A percentile compares a stretch with the other conserved stretches of the same genome.
phyloP scores from a whole-genome alignment of 2,797 vertebrate species.

The Hyperoplus lanceolatus region DNA sequence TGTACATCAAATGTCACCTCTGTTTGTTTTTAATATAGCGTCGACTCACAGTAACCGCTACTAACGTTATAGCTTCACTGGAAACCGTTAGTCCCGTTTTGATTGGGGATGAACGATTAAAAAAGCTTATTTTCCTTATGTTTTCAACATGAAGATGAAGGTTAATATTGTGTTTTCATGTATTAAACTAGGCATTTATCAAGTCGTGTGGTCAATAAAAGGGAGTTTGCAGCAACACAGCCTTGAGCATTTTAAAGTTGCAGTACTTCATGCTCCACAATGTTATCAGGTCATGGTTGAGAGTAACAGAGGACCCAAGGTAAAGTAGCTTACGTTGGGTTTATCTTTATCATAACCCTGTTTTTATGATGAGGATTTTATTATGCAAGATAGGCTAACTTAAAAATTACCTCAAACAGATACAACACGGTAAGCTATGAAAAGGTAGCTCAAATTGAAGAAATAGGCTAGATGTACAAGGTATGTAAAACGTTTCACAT shows the following conservation, averaged over 20 bases:
- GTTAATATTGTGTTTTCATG: background rate
- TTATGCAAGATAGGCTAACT: too few relatives aligned
- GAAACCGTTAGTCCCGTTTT: background rate
- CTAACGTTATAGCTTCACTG: background rate
- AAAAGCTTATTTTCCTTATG: background rate
- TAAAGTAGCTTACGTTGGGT: too few relatives aligned
- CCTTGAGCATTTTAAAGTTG: too few relatives aligned
- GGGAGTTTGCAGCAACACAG: background rate
- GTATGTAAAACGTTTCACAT: too few relatives aligned
- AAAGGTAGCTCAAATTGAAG: too few relatives aligned
- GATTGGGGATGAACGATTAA: background rate
- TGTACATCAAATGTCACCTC: background rate
- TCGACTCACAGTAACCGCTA: background rate
- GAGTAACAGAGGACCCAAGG: too few relatives aligned
- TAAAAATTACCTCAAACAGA: too few relatives aligned
- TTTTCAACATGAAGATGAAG: background rate
- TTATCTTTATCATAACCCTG: too few relatives aligned
- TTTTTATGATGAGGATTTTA: too few relatives aligned
- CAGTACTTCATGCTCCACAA: background rate
- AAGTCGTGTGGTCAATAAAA: background rate
- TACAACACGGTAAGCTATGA: too few relatives aligned
- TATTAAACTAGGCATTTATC: background rate
- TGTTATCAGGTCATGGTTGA: too few relatives aligned
- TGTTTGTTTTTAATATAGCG: slow-evolving; percentile 2
- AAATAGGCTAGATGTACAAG: too few relatives aligned